These are phyloP conservation scores for Lepisosteus oculatus DNA, from an alignment of 2,113 vertebrate species.

Conservation along the genomic window DNA sequence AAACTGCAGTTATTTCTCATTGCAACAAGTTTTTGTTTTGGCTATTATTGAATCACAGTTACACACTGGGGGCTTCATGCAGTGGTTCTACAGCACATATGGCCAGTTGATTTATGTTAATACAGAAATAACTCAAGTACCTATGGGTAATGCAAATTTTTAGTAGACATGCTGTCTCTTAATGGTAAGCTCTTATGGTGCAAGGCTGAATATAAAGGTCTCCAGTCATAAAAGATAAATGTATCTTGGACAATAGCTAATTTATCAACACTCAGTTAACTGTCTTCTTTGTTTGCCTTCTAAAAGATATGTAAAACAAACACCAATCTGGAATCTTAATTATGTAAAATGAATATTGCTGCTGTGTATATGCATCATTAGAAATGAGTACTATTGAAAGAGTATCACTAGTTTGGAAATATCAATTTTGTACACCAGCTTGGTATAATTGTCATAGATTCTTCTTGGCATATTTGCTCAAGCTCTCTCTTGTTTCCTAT, in stretches of 20 bases:
- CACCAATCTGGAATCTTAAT: conserved; percentile 23
- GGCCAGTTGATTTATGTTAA: conserved; percentile 47
- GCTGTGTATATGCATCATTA: neutral
- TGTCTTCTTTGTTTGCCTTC: conserved; percentile 36
- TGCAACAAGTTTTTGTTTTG: conserved; percentile 48
- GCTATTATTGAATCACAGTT: conserved; percentile 36
- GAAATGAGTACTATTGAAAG: too few relatives aligned
- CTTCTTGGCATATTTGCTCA: too few relatives aligned
- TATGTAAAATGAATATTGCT: neutral
- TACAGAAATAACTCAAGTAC: conserved; percentile 45
- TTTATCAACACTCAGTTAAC: conserved; percentile 37
- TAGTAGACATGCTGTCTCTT: conserved; percentile 32
- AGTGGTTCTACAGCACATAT: conserved; percentile 36
- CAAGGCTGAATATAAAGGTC: conserved; percentile 14
- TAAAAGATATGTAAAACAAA: conserved; percentile 36
- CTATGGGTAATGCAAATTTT: conserved; percentile 26
- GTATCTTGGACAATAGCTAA: conserved; percentile 33
- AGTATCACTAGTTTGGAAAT: too few relatives aligned
- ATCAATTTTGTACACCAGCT: too few relatives aligned
- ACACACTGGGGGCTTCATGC: conserved; percentile 35
- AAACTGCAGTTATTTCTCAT: conserved; percentile 40
- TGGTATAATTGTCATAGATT: too few relatives aligned
- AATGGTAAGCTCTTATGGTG: conserved; percentile 25
- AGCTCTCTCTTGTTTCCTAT: too few relatives aligned
- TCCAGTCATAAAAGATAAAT: conserved; percentile 43